Conservation (phyloP, 2,888 invertebrate species). For the Macrophya alboannulata region DNA sequence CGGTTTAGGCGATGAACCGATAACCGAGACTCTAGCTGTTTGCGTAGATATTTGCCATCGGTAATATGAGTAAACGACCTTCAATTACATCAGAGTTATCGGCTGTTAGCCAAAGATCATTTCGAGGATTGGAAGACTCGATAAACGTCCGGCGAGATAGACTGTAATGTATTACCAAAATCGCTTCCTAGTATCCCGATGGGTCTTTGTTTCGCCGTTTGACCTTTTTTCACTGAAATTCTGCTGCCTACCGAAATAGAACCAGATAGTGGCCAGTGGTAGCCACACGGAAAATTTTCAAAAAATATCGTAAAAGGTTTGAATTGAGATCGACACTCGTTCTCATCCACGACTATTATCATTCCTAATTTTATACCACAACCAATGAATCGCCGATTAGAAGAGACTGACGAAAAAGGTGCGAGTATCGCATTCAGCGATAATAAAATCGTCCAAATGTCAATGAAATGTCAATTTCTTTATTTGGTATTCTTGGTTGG, state of each 20-base stretch:
- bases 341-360: not conserved
- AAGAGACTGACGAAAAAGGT: not conserved
- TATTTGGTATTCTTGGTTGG: not conserved
- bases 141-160: conserved; percentile 22
- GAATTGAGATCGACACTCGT: not conserved
- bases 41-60: not conserved
- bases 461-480: conserved; percentile 16
- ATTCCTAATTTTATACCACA: not conserved
- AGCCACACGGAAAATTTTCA: not conserved
- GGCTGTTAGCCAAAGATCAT: conserved; percentile 18
- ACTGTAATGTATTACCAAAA: conserved; percentile 25
- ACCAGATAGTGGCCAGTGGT: conserved; percentile 32
- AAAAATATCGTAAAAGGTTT: not conserved
- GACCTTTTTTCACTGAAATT: conserved; percentile 31
- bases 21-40: not conserved
- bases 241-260: conserved; percentile 22
- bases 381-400: not conserved
- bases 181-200: conserved; percentile 30
- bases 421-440: not conserved
- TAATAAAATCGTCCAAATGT: not conserved
- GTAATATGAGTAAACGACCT: not conserved
- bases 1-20: not conserved
- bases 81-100: conserved; percentile 52
- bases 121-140: conserved; percentile 24
- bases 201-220: not conserved